A percentile compares a stretch with the other conserved stretches of the same genome.
These are phyloP conservation scores for Trissonchulus sp. DNA, from an alignment of 2,888 invertebrate genomes.

Conservation along the genomic window DNA sequence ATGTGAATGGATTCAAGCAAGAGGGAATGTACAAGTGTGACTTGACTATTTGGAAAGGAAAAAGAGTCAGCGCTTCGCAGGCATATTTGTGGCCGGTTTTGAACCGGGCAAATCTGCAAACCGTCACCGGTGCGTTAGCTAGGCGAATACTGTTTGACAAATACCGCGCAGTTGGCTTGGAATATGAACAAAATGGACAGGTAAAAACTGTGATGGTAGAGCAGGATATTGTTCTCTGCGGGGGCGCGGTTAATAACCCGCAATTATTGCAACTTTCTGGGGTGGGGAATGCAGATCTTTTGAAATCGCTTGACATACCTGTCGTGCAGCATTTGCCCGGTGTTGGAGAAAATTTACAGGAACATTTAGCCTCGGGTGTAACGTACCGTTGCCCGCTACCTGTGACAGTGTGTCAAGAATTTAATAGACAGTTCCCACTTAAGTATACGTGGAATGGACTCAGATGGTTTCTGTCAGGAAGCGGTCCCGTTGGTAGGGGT, in stretches of 20 bases:
- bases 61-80: slow-evolving; percentile 64
- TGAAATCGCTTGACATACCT: slow-evolving; percentile 57
- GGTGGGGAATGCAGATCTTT: slow-evolving; percentile 8
- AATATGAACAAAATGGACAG: slow-evolving; percentile 35
- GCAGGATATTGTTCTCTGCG: slow-evolving; percentile 78
- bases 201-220: too few relatives aligned
- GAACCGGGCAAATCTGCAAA: too few relatives aligned
- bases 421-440: slow-evolving; percentile 58
- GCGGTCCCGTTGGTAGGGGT: slow-evolving; percentile 55
- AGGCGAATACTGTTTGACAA: slow-evolving; percentile 60
- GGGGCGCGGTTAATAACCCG: slow-evolving; percentile 84
- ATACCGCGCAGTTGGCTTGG: slow-evolving; percentile 55
- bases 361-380: slow-evolving; percentile 65
- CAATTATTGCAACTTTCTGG: slow-evolving; percentile 66
- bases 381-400: slow-evolving; percentile 55
- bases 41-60: slow-evolving; percentile 53
- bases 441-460: slow-evolving; percentile 57
- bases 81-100: too few relatives aligned
- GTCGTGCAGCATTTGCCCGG: slow-evolving; percentile 61
- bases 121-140: too few relatives aligned
- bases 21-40: slow-evolving; percentile 58
- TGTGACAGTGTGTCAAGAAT: slow-evolving; percentile 55
- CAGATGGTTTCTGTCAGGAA: slow-evolving; percentile 54
- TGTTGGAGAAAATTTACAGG: slow-evolving; percentile 71
- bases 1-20: slow-evolving; percentile 58